These are phyloP conservation scores for Episyrphus balteatus DNA, from an alignment of 1,140 invertebrate genomes.

Conservation along the genomic window DNA sequence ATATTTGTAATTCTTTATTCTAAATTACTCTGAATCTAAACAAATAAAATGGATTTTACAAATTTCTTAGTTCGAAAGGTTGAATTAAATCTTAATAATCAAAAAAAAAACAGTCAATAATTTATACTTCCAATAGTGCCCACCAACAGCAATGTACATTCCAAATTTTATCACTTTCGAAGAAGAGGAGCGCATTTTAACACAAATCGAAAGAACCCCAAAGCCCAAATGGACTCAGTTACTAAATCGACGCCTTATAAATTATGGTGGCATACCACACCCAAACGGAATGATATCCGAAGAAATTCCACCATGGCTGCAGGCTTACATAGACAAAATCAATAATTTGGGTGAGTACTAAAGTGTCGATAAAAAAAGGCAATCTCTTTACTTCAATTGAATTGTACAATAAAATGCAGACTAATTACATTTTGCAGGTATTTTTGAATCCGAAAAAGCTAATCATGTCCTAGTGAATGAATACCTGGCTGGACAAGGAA, in stretches of 20 bases:
- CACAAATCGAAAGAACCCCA: constrained; percentile 65
- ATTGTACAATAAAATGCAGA: background rate
- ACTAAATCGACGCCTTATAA: constrained; percentile 80
- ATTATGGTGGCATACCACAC: constrained; percentile 92
- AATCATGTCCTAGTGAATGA: constrained; percentile 97
- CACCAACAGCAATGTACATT: constrained; percentile 71
- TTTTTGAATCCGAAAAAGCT: constrained; percentile 68
- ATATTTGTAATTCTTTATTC: too few species aligned
- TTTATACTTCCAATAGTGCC: constrained; percentile 44
- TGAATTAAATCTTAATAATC: background rate
- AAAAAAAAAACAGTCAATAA: background rate
- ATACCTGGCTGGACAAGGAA: constrained; percentile 86
- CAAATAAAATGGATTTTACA: constrained; percentile 26
- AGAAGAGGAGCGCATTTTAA: constrained; percentile 67
- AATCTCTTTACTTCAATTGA: background rate
- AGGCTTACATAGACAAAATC: constrained; percentile 63
- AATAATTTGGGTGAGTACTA: constrained; percentile 37
- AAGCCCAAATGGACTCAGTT: constrained; percentile 95
- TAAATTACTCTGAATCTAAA: too few species aligned
- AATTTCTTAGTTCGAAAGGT: constrained; percentile 32
- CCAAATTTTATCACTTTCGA: constrained; percentile 77
- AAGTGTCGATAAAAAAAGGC: background rate
- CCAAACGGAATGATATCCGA: constrained; percentile 92
- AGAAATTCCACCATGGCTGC: constrained; percentile 74
- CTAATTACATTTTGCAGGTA: constrained; percentile 28